Percentiles rank a stretch among this genome's conserved stretches.
phyloP scores from a whole-genome alignment of 2,113 vertebrate genomes.

The Porphyrio hochstetteri region DNA sequence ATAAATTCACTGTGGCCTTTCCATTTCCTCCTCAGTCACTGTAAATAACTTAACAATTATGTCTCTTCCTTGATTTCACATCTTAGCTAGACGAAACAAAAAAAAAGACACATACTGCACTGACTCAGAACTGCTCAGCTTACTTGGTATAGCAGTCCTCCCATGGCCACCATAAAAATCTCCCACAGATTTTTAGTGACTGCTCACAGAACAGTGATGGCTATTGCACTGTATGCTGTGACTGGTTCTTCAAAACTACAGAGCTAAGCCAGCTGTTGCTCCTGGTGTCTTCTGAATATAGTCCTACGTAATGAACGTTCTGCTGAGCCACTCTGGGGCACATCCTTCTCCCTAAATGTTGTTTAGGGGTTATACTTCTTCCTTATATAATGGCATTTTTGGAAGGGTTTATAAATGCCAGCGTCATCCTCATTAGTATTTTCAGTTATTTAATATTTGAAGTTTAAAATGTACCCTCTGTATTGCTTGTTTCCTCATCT shows the following conservation, averaged over 20 bases:
- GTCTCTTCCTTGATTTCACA: not conserved
- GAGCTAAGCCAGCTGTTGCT: not conserved
- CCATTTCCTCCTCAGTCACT: not conserved
- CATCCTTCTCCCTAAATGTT: not conserved
- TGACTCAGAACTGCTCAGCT: not conserved
- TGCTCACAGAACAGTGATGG: not conserved
- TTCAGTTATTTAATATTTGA: not conserved
- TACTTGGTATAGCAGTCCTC: not conserved
- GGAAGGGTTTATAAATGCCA: not conserved
- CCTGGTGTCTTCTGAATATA: not conserved
- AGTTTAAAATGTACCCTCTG: not conserved
- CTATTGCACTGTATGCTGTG: not conserved
- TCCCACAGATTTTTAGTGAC: not conserved
- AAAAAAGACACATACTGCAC: not conserved
- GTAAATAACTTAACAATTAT: not conserved
- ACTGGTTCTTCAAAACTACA: not conserved
- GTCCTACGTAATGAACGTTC: rapidly evolving
- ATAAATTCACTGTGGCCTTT: not conserved
- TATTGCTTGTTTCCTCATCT: not conserved
- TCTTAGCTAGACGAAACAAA: not conserved
- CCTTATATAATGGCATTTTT: not conserved
- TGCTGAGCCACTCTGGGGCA: not conserved
- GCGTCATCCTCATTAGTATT: not conserved
- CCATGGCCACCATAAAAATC: not conserved
- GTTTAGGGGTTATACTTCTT: not conserved